Conservation (phyloP, 1,140 invertebrate genomes). For the Drosophila lacteicornis region DNA sequence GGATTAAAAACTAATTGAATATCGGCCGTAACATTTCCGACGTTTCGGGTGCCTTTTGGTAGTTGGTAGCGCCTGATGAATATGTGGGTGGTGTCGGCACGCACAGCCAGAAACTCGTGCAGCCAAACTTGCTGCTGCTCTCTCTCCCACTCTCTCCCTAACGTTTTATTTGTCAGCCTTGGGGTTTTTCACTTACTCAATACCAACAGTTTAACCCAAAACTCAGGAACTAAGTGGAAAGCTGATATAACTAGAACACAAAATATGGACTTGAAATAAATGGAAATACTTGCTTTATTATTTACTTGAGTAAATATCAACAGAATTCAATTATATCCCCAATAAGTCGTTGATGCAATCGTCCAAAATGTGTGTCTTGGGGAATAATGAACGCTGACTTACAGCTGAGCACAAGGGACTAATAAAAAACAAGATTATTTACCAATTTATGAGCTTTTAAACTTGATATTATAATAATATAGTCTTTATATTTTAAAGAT, state of each 20-base stretch:
- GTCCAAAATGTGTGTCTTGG: neutral
- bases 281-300: neutral
- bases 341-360: neutral
- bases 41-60: slow-evolving; percentile 14
- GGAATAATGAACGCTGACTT: neutral
- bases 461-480: no score
- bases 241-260: neutral
- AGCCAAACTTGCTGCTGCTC: slow-evolving; percentile 6
- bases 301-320: neutral
- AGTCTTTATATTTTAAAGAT: no score
- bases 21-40: slow-evolving; percentile 52
- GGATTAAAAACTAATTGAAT: slow-evolving; percentile 75
- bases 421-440: neutral
- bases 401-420: neutral
- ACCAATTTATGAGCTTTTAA: no score
- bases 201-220: neutral
- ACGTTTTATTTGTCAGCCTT: slow-evolving; percentile 26
- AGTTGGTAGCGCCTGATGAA: neutral
- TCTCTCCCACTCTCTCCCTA: slow-evolving; percentile 1
- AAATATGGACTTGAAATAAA: no score
- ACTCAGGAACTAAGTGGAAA: neutral
- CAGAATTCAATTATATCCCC: neutral
- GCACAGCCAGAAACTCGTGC: slow-evolving; percentile 30
- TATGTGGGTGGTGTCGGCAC: slow-evolving; percentile 24
- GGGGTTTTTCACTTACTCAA: neutral